Evolutionary conservation across 2,797 vertebrate species (phyloP).

Genomic region (Takifugu rubripes): DNA sequence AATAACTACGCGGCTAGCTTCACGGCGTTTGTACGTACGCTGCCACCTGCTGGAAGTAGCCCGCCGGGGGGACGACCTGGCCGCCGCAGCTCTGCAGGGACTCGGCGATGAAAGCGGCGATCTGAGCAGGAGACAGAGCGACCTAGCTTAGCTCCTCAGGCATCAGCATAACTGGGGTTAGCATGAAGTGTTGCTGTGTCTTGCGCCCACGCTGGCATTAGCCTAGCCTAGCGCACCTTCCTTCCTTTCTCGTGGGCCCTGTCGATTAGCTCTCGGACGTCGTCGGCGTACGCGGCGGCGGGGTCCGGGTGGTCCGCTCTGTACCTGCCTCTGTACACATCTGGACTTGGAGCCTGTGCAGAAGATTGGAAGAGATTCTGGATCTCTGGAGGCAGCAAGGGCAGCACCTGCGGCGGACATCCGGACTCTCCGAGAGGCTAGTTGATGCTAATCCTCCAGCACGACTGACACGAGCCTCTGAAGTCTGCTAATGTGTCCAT

Average conservation of each 20-base stretch:
- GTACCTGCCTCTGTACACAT: constrained; percentile 92
- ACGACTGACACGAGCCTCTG: too few relatives aligned
- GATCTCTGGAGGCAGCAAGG: background rate
- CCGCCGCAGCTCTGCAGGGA: constrained; percentile 98
- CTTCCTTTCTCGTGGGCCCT: constrained; percentile 75
- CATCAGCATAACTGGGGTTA: too few relatives aligned
- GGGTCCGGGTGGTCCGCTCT: constrained; percentile 84
- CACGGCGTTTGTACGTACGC: constrained; percentile 78
- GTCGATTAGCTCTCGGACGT: constrained; percentile 86
- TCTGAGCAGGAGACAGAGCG: constrained; percentile 81
- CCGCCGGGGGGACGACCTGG: constrained; percentile 92
- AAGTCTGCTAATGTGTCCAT: too few relatives aligned
- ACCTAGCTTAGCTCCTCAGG: background rate
- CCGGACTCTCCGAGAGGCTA: too few relatives aligned
- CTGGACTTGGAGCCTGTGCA: constrained; percentile 87
- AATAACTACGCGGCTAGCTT: too few relatives aligned
- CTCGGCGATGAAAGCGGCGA: constrained; percentile 96
- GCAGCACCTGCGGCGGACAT: too few relatives aligned
- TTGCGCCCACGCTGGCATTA: too few relatives aligned
- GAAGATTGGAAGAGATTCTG: background rate
- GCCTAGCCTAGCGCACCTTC: constrained; percentile 74
- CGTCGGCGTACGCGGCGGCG: constrained; percentile 86
- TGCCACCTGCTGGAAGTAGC: constrained; percentile 97
- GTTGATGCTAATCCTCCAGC: too few relatives aligned
- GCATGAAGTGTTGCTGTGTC: too few relatives aligned